These are phyloP conservation scores for Lontra canadensis DNA, from an alignment of 2,113 vertebrate genomes.

Conservation along the genomic window DNA sequence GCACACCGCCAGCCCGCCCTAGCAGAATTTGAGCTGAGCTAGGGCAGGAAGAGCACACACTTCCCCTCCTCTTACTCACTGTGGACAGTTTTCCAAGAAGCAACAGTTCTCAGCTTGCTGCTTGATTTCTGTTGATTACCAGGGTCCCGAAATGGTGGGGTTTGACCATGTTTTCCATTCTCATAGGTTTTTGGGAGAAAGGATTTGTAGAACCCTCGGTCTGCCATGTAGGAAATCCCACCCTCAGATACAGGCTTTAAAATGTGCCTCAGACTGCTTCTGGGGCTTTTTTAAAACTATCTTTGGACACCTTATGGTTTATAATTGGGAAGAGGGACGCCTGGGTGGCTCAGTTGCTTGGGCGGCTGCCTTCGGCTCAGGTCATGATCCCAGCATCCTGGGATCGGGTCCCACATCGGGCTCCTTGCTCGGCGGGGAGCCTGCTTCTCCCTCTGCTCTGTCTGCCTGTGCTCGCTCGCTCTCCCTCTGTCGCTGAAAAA, in stretches of 20 bases:
- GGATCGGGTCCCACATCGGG: no score
- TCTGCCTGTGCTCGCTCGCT: no score
- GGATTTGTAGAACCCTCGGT: not conserved
- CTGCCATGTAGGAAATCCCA: not conserved
- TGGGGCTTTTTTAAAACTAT: not conserved
- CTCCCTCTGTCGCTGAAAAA: no score
- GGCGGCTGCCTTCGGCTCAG: no score
- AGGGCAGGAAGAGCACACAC: not conserved
- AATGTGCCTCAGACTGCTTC: not conserved
- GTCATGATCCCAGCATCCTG: no score
- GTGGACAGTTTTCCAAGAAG: not conserved
- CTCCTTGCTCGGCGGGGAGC: no score
- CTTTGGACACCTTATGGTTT: not conserved
- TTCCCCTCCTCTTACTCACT: not conserved
- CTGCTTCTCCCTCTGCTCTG: no score
- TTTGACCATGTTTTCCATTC: not conserved
- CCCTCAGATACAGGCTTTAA: not conserved
- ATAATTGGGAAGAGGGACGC: not conserved
- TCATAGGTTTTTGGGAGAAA: not conserved
- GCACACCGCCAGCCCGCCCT: accelerated
- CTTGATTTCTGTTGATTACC: not conserved
- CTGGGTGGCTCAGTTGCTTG: no score
- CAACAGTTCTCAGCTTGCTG: not conserved
- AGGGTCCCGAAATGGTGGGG: not conserved
- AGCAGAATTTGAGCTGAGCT: not conserved